Conservation (phyloP, 1,140 invertebrate genomes). For the Chrysoperla carnea region DNA sequence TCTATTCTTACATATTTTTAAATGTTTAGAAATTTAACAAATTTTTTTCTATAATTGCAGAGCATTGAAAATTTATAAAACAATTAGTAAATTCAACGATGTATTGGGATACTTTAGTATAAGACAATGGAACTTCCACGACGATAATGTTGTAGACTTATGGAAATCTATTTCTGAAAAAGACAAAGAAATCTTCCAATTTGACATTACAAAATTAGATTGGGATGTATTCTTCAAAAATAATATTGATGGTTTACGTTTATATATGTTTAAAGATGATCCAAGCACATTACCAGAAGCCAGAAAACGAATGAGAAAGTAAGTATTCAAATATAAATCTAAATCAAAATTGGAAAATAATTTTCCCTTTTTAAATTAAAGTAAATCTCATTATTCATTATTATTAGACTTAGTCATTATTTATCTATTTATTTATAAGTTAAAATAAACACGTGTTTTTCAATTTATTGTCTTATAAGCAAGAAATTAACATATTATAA, state of each 20-base stretch:
- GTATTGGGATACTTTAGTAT: slow-evolving; percentile 52
- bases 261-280: not conserved
- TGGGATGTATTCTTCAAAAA: not conserved
- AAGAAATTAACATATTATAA: too few relatives aligned
- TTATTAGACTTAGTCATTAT: too few relatives aligned
- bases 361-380: too few relatives aligned
- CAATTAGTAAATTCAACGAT: slow-evolving; percentile 48
- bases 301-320: not conserved
- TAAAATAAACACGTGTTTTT: too few relatives aligned
- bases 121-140: slow-evolving; percentile 30
- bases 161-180: not conserved
- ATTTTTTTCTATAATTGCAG: too few relatives aligned
- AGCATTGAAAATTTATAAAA: slow-evolving; percentile 47
- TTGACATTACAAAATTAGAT: not conserved
- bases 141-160: not conserved
- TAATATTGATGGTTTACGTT: not conserved
- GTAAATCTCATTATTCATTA: too few relatives aligned
- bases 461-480: too few relatives aligned
- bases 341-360: too few relatives aligned
- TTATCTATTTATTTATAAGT: too few relatives aligned
- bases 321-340: too few relatives aligned
- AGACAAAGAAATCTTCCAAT: not conserved
- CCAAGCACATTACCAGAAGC: not conserved
- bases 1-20: too few relatives aligned
- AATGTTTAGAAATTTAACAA: too few relatives aligned